Evolutionary conservation across 2,797 vertebrate genomes (phyloP), one percentile per base, ranked within the genome.

Genomic region (Phoebastria nigripes): DNA sequence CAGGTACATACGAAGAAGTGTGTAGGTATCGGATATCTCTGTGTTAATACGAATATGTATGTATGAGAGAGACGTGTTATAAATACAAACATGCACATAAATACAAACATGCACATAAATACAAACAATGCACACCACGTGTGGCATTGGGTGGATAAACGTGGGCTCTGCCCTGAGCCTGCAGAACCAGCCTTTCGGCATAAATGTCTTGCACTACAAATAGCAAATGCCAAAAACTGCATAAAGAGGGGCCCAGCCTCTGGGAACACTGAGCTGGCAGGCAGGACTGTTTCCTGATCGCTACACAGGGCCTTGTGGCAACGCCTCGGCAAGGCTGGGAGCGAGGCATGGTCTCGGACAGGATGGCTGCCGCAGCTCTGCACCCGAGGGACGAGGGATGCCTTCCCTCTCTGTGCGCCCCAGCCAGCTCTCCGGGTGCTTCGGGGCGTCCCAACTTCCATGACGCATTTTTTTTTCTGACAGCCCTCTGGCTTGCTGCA

Each of bases 311-410:
- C 6, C 29, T 15, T 3, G 26, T 1, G 2, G 31, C 16, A 13
- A 9, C 5, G 9, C 7, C 33, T 11, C 3, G 10, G 15, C 10
- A 15, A 9, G 10, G 37, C 44, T 9, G 21, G n/a, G 5, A 19
- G 46, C 20, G 9, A 4, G 21, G n/a, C n/a, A 6, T 0, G 8
- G 16, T 6, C 5, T 3, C 5, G 1, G 33, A 6, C 5, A 4
- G 63, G 33, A 15, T 4, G 47, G 9, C 17, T 16, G 58, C 39
- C 8, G 18, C 58, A 51, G 37, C 59, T 10, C 54, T 15, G 31
- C 18, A 33, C n/a, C 55, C 0, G 2, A 10, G 33, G 55, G 25
- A 13, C 8, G 1, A 2, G 8, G 51, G 41, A 12, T 13, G 28
- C 12, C 2, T 4, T 31, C 22, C n/a, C n/a, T 39, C 24, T 4